A percentile compares a stretch with the other conserved stretches of the same genome.
Conservation (phyloP, 2,113 vertebrate genomes). For the Larimichthys crocea region DNA sequence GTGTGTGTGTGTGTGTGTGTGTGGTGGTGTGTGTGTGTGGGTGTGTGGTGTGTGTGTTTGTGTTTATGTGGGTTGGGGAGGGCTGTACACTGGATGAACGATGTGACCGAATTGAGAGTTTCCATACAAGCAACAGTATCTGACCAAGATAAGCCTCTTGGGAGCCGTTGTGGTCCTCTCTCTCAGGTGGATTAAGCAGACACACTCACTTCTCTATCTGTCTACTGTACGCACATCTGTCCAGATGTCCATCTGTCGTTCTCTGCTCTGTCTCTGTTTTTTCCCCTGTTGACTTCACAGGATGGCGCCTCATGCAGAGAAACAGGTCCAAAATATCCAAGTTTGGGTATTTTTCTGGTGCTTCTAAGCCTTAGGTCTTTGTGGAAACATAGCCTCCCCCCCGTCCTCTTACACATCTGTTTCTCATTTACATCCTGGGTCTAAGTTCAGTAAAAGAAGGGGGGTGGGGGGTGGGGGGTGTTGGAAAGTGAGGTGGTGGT, state of each 20-base stretch:
- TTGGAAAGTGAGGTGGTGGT: background rate
- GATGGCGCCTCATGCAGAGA: conserved; percentile 39
- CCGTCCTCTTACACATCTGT: conserved; percentile 69
- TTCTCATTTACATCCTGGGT: conserved; percentile 74
- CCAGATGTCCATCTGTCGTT: conserved; percentile 46
- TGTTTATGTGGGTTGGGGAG: background rate
- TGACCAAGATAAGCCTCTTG: conserved; percentile 79
- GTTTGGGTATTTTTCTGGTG: conserved; percentile 66
- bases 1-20: conserved; percentile 20
- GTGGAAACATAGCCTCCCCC: conserved; percentile 50
- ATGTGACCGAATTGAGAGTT: conserved; percentile 71
- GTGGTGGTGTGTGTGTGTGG: conserved; percentile 9
- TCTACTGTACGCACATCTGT: conserved; percentile 69
- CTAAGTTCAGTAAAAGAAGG: conserved; percentile 55
- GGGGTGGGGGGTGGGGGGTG: conserved; percentile 3
- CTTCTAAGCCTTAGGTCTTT: conserved; percentile 56
- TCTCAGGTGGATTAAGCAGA: conserved; percentile 71
- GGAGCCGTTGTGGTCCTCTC: conserved; percentile 63
- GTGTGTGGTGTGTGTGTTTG: background rate
- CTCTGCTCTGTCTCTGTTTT: conserved; percentile 8
- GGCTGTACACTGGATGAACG: conserved; percentile 47
- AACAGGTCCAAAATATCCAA: conserved; percentile 38
- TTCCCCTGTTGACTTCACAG: conserved; percentile 27
- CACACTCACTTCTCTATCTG: conserved; percentile 16
- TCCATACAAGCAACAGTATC: conserved; percentile 74